Base-by-base conservation (phyloP, 2,888 invertebrate genomes). In the Rambutsinella grinnellia region DNA sequence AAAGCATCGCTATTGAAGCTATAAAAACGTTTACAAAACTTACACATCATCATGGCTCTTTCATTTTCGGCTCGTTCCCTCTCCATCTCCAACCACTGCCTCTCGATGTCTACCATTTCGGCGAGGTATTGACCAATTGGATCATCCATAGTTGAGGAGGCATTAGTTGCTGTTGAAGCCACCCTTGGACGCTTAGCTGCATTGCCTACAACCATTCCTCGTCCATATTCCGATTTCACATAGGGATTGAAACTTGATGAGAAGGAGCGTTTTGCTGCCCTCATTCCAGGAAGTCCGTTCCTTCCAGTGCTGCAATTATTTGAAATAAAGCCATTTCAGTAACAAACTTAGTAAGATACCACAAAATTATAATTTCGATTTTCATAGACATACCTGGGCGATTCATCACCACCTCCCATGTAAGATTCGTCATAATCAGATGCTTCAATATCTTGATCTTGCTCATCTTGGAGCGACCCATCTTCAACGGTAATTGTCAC, bases 31-130 rank as follows among this genome's bases (percentile, higher is more conserved):
- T n/a, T n/a, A n/a, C n/a, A n/a, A n/a, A n/a, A n/a, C n/a, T n/a
- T n/a, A n/a, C 78, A 81, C 75, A 81, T 77, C 84, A 84, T 84
- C 82, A 84, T 83, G 21, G 79, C 78, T 28, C 82, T 72, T 66
- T 84, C 84, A 65, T 84, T 84, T 47, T 83, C 82, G 6, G 83
- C 83, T 56, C 83, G 53, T 44, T 84, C 83, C 17, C 83, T 65
- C 58, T 84, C 84, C 82, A 84, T 81, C 19, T 84, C 83, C 51
- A 84, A 44, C 80, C 83, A 82, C 49, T 83, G 79, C 23, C 81
- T 70, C 61, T 83, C 82, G 46, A 84, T 81, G 27, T 84, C 84
- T 36, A 84, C 79, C 84, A 84, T 82, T 72, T 84, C 84, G 10
- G 81, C 77, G 8, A 84, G 72, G 49, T 83, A 83, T 23, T 80